These are phyloP conservation scores for Mixornis gularis DNA, from an alignment of 2,113 vertebrate genomes.

Conservation along the genomic window DNA sequence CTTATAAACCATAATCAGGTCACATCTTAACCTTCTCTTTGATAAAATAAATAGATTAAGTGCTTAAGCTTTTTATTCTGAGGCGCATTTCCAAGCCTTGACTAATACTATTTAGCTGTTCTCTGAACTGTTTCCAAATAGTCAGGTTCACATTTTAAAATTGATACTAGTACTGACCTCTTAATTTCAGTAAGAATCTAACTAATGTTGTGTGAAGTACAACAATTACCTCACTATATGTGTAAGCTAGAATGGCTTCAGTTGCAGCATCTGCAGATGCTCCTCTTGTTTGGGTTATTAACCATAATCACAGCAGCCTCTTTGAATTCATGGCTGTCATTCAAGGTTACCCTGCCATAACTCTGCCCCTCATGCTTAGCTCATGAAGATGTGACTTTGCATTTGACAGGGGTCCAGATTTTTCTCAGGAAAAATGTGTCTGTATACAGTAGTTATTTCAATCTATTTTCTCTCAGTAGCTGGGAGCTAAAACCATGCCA, in stretches of 20 bases:
- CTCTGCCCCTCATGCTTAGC: not conserved
- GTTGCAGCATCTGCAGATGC: not conserved
- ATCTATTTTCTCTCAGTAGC: not conserved
- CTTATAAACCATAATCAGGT: conserved; percentile 35
- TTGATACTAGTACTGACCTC: not conserved
- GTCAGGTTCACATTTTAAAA: not conserved
- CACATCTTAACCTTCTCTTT: conserved; percentile 51
- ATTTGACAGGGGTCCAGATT: not conserved
- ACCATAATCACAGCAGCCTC: not conserved
- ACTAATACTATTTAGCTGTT: conserved; percentile 21
- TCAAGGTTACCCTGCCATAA: not conserved
- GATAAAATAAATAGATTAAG: conserved; percentile 61
- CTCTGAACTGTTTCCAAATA: conserved; percentile 24
- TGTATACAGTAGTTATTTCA: not conserved
- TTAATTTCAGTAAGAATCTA: not conserved
- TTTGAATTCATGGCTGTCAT: rapidly evolving
- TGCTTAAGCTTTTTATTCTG: conserved; percentile 32
- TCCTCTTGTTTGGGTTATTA: not conserved
- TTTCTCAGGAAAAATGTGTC: not conserved
- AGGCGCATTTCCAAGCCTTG: conserved; percentile 25
- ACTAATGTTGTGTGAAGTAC: not conserved
- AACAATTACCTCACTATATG: not conserved
- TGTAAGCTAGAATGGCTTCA: not conserved
- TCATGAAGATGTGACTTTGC: not conserved
- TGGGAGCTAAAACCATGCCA: not conserved